Evolutionary conservation across 2,113 vertebrate species (phyloP).

Genomic region (Prunella himalayana): DNA sequence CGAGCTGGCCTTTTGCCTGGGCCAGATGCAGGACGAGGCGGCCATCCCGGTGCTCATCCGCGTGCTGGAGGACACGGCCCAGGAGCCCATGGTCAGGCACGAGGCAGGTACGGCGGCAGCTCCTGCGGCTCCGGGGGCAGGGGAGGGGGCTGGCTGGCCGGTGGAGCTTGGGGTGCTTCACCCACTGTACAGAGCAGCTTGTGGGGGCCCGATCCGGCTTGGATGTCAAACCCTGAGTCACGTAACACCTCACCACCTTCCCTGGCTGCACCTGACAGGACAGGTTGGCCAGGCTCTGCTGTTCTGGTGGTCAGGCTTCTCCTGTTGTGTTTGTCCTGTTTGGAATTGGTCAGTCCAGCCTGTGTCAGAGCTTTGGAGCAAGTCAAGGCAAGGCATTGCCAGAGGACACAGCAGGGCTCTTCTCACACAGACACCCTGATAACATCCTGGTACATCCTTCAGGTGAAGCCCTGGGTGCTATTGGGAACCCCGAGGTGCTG

Average conservation of each 20-base stretch:
- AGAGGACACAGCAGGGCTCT: neutral
- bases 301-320: neutral
- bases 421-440: rapidly evolving
- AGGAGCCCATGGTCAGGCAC: constrained; percentile 94
- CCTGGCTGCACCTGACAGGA: neutral
- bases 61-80: constrained; percentile 78
- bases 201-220: rapidly evolving
- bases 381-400: neutral
- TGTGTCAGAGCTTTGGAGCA: neutral
- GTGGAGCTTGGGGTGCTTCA: neutral
- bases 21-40: constrained; percentile 86
- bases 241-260: rapidly evolving
- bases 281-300: neutral
- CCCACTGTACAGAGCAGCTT: rapidly evolving
- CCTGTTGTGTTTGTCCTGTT: rapidly evolving
- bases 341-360: rapidly evolving
- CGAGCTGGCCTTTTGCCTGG: constrained; percentile 92
- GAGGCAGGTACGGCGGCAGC: constrained; percentile 82
- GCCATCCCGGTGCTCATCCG: constrained; percentile 79
- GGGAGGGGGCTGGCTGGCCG: neutral
- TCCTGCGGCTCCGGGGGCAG: rapidly evolving
- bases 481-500: constrained; percentile 82
- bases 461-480: constrained; percentile 96
- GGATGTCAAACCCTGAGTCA: neutral
- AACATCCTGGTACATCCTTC: rapidly evolving